These are phyloP conservation scores for Oncorhynchus masou DNA, from an alignment of 2,113 vertebrate species.

Conservation along the genomic window DNA sequence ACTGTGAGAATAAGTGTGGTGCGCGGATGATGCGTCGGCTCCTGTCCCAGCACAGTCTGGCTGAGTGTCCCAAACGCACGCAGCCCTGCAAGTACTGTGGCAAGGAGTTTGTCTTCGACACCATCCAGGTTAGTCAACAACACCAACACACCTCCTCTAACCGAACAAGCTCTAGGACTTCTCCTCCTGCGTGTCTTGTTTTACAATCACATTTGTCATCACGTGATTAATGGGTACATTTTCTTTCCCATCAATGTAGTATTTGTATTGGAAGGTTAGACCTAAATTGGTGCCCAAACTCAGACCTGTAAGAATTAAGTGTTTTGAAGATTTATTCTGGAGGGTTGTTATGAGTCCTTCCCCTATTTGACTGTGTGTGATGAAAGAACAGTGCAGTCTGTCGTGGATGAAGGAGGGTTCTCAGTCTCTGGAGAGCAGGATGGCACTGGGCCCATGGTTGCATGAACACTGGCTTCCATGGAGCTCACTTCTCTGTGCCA, in stretches of 20 bases:
- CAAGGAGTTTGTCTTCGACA: slow-evolving; percentile 97
- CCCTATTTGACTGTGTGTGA: background rate
- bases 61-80: slow-evolving; percentile 96
- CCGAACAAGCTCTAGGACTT: no score
- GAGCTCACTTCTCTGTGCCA: slow-evolving; percentile 28
- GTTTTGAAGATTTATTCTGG: slow-evolving; percentile 3
- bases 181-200: background rate
- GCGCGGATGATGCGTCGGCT: slow-evolving; percentile 96
- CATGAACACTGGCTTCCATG: slow-evolving; percentile 37
- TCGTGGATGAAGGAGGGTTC: background rate
- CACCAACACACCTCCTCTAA: background rate
- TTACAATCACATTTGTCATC: background rate
- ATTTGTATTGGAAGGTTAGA: background rate
- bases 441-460: slow-evolving; percentile 11
- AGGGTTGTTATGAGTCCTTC: background rate
- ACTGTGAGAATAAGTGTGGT: slow-evolving; percentile 98
- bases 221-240: background rate
- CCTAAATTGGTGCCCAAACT: background rate
- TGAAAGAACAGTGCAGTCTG: slow-evolving; percentile 23
- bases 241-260: background rate
- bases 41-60: slow-evolving; percentile 84
- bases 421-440: accelerated
- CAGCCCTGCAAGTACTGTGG: slow-evolving; percentile 95
- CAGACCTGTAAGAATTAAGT: slow-evolving; percentile 15
- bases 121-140: slow-evolving; percentile 86